Conservation (phyloP, 2,113 vertebrate species). For the Chunga burmeisteri region DNA sequence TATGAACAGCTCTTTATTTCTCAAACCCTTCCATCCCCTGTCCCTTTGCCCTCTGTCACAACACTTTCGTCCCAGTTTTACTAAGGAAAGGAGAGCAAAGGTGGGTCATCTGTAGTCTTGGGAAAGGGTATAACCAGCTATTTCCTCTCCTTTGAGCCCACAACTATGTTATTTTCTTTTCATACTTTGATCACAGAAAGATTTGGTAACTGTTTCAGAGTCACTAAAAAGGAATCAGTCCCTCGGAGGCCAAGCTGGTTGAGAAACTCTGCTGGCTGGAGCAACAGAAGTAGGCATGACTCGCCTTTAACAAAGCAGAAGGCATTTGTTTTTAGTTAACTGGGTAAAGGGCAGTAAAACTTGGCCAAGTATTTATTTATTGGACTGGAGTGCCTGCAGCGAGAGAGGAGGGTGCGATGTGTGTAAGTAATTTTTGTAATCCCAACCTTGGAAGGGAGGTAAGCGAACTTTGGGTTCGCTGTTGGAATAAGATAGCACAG, state of each 20-base stretch:
- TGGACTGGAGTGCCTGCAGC: background rate
- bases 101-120: background rate
- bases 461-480: background rate
- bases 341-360: constrained; percentile 26
- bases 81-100: background rate
- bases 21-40: background rate
- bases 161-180: background rate
- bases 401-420: background rate
- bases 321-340: constrained; percentile 48
- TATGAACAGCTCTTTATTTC: background rate
- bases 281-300: constrained; percentile 5
- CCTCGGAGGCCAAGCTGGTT: background rate
- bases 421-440: background rate
- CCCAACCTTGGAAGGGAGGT: background rate
- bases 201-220: background rate
- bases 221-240: background rate
- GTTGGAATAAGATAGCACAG: background rate
- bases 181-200: background rate
- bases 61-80: background rate
- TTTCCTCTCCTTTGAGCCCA: background rate
- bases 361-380: background rate
- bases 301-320: constrained; percentile 1
- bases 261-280: constrained; percentile 13
- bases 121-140: background rate
- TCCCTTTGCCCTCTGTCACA: background rate